A percentile compares a stretch with the other conserved stretches of the same genome.
Conservation (phyloP, 2,113 vertebrate species). For the Steatornis caripensis region DNA sequence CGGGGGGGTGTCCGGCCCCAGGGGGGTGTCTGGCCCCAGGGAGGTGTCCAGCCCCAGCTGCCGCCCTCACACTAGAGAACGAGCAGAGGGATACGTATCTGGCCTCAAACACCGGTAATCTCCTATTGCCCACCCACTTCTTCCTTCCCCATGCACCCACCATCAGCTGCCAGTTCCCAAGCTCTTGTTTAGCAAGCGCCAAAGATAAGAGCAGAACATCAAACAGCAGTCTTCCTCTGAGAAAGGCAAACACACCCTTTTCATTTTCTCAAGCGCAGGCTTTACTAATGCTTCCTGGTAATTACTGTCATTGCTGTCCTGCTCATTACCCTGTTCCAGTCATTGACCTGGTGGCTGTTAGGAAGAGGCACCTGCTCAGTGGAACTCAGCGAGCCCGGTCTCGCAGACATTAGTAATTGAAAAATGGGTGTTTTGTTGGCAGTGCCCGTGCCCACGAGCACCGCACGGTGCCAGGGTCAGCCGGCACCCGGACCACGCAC, state of each 20-base stretch:
- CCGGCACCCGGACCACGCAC: background rate
- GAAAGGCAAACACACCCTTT: constrained; percentile 1
- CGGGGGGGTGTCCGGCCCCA: background rate
- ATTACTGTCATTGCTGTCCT: background rate
- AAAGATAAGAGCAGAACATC: constrained; percentile 1
- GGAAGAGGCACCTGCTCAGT: background rate
- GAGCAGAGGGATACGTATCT: background rate
- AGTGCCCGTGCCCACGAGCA: rapidly evolving
- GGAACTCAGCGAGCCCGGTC: background rate
- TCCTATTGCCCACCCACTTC: rapidly evolving
- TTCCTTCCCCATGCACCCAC: background rate
- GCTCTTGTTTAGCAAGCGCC: background rate
- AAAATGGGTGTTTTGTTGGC: background rate
- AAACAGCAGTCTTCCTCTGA: background rate
- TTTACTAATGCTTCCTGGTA: constrained; percentile 15
- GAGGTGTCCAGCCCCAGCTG: background rate
- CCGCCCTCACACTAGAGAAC: rapidly evolving
- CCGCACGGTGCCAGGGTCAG: background rate
- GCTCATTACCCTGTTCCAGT: background rate
- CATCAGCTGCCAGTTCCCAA: background rate
- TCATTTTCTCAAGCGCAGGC: background rate
- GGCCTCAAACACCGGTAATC: rapidly evolving
- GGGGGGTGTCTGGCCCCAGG: too few species aligned
- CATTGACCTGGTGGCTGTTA: rapidly evolving
- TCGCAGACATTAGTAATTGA: background rate